phyloP scores from a whole-genome alignment of 2,797 vertebrate genomes.

The Crocodylus rhombifer region DNA sequence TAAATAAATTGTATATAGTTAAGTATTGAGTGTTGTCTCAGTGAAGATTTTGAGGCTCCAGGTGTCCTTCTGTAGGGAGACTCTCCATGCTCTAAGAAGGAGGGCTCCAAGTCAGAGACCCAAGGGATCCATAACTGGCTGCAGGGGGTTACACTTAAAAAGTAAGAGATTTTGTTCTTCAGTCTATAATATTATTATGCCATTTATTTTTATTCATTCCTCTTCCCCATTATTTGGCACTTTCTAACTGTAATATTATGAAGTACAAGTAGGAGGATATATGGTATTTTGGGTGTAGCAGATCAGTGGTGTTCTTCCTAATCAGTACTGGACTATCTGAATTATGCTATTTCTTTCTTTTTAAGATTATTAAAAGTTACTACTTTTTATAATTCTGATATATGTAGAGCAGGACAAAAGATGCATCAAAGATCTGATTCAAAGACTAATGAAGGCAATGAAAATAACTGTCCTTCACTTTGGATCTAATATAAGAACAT shows the following conservation, averaged over 20 bases:
- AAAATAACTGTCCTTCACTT: background rate
- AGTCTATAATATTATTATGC: background rate
- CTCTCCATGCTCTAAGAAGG: no score
- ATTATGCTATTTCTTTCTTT: background rate
- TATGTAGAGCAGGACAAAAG: background rate
- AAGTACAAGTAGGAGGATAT: background rate
- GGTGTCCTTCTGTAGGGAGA: no score
- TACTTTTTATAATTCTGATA: background rate
- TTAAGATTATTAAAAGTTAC: background rate
- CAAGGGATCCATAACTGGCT: background rate
- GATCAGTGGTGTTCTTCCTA: background rate
- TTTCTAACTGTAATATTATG: background rate
- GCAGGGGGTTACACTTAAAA: rapidly evolving
- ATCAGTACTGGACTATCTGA: background rate
- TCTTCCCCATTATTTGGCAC: background rate
- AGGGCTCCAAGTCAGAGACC: no score
- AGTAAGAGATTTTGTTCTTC: background rate
- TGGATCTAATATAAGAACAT: background rate
- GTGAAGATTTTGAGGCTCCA: no score
- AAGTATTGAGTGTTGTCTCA: no score
- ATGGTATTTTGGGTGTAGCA: background rate
- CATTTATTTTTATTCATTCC: background rate
- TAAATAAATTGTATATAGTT: no score
- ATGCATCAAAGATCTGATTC: background rate
- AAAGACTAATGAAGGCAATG: background rate